A percentile compares a stretch with the other conserved stretches of the same genome.
phyloP scores from a whole-genome alignment of 2,797 vertebrate genomes.

The Peromyscus attwateri region DNA sequence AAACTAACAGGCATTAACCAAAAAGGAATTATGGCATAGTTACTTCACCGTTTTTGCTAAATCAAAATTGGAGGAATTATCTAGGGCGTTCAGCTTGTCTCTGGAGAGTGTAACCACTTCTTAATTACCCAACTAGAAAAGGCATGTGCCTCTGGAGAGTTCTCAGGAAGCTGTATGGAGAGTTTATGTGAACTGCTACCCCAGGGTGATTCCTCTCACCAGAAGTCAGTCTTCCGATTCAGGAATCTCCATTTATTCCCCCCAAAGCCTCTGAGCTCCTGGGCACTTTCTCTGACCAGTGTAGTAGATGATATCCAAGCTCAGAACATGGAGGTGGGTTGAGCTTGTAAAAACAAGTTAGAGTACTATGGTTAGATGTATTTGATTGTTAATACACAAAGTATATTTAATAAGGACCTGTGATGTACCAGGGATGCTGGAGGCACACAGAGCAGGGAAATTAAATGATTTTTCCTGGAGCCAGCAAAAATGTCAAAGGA shows the following conservation, averaged over 20 bases:
- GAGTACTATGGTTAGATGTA: conserved; percentile 1
- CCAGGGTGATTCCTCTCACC: background rate
- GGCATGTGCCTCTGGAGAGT: conserved; percentile 40
- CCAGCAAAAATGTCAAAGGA: background rate
- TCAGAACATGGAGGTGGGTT: background rate
- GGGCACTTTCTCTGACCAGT: background rate
- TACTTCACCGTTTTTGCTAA: conserved; percentile 37
- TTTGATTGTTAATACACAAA: background rate
- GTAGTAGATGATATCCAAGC: background rate
- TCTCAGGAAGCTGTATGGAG: conserved; percentile 32
- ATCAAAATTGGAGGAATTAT: conserved; percentile 56
- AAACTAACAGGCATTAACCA: background rate
- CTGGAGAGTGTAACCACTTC: conserved; percentile 58
- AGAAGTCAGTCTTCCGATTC: background rate
- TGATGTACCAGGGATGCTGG: background rate
- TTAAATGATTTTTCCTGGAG: background rate
- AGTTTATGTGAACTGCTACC: conserved; percentile 1
- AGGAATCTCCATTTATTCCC: background rate
- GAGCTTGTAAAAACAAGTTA: background rate
- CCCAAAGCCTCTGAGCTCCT: background rate
- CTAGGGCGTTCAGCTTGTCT: conserved; percentile 59
- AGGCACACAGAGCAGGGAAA: background rate
- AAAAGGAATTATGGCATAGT: conserved; percentile 13
- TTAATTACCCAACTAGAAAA: conserved; percentile 78
- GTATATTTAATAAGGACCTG: conserved; percentile 12